Evolutionary conservation across 2,888 invertebrate genomes (phyloP).

Genomic region (Malacosoma neustria): DNA sequence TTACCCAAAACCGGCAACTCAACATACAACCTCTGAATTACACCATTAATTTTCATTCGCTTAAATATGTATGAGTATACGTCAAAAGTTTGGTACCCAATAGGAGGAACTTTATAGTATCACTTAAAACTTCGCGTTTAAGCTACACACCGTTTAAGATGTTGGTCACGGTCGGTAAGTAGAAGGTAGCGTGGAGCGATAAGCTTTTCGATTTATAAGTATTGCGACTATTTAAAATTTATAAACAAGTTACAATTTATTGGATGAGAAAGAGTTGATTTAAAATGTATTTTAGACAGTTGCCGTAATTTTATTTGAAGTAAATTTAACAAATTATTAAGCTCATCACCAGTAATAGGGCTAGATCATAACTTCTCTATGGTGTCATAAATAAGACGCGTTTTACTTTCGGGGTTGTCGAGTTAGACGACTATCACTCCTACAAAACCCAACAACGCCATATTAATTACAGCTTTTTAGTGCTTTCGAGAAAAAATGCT

Average conservation of each 20-base stretch:
- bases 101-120: conserved; percentile 34
- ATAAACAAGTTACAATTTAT: neutral
- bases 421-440: too few relatives aligned
- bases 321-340: neutral
- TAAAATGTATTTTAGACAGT: too few relatives aligned
- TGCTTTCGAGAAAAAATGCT: too few relatives aligned
- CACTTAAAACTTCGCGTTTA: conserved; percentile 29
- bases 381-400: too few relatives aligned
- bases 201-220: neutral
- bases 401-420: too few relatives aligned
- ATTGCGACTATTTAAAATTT: neutral
- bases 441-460: too few relatives aligned
- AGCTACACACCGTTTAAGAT: conserved; percentile 15
- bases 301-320: too few relatives aligned
- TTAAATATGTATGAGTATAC: conserved; percentile 50
- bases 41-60: conserved; percentile 29
- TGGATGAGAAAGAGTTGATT: too few relatives aligned
- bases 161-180: conserved; percentile 1
- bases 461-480: too few relatives aligned
- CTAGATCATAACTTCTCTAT: too few relatives aligned
- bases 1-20: too few relatives aligned
- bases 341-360: too few relatives aligned
- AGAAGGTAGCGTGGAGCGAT: neutral
- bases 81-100: conserved; percentile 34
- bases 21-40: conserved; percentile 22